Conservation (phyloP, 2,797 vertebrate species). For the Ptychadena robeensis region DNA sequence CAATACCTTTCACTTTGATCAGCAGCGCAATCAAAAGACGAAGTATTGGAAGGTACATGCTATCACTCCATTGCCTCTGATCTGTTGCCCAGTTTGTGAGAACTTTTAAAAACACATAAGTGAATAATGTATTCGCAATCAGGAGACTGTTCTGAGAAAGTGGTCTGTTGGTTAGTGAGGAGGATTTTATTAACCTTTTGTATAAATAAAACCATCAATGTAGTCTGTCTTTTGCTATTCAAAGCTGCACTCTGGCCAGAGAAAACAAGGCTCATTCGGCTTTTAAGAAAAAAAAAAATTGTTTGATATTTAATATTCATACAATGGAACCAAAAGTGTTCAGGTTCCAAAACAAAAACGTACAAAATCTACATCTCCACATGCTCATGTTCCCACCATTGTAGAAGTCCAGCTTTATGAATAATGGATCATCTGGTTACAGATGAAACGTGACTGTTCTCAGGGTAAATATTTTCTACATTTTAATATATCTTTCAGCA, state of each 20-base stretch:
- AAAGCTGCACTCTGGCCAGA: slow-evolving; percentile 2
- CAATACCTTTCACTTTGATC: slow-evolving; percentile 51
- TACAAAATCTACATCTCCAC: slow-evolving; percentile 1
- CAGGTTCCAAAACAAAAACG: slow-evolving; percentile 19
- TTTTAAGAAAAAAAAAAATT: slow-evolving; percentile 16
- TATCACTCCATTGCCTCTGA: slow-evolving; percentile 40
- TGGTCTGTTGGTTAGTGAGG: slow-evolving; percentile 10
- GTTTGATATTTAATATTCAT: slow-evolving; percentile 49
- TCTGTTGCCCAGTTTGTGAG: slow-evolving; percentile 18
- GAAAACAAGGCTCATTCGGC: slow-evolving; percentile 33
- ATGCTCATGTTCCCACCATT: neutral
- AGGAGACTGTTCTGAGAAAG: slow-evolving; percentile 26
- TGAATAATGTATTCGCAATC: slow-evolving; percentile 39
- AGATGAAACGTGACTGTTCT: neutral
- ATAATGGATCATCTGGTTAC: neutral
- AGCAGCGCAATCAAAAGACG: slow-evolving; percentile 32
- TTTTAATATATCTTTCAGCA: neutral
- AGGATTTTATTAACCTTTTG: slow-evolving; percentile 29
- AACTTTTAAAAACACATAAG: slow-evolving; percentile 40
- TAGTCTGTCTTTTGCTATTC: slow-evolving; percentile 16
- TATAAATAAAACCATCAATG: slow-evolving; percentile 34
- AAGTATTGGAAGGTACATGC: slow-evolving; percentile 38
- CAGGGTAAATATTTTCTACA: neutral
- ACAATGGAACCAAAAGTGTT: slow-evolving; percentile 9
- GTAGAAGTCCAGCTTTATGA: neutral